These are phyloP conservation scores for Triops cancriformis DNA, from an alignment of 1,140 invertebrate genomes.

Conservation along the genomic window DNA sequence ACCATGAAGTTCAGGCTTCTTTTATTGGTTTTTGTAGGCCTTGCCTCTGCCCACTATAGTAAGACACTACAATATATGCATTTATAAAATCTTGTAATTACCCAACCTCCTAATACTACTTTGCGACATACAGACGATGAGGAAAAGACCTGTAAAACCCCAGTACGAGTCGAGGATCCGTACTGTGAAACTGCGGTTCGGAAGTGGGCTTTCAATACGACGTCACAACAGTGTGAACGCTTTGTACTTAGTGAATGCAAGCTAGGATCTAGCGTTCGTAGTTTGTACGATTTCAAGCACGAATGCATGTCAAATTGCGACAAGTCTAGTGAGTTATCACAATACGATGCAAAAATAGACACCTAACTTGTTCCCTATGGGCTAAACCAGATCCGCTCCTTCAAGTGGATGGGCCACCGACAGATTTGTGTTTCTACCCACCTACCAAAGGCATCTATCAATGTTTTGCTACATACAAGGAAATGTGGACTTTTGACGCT, in stretches of 20 bases:
- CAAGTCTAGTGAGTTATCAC: background rate
- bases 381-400: background rate
- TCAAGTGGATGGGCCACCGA: background rate
- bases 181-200: background rate
- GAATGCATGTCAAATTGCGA: background rate
- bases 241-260: background rate
- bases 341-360: too few relatives aligned
- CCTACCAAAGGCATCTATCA: background rate
- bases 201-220: background rate
- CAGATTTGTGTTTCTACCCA: constrained; percentile 9
- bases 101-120: too few relatives aligned
- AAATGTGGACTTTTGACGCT: constrained; percentile 24
- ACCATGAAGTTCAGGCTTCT: background rate
- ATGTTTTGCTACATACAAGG: constrained; percentile 26
- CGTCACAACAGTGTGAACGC: background rate
- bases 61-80: background rate
- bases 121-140: too few relatives aligned
- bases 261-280: background rate
- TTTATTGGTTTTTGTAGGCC: background rate
- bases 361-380: background rate
- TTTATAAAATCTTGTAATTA: too few relatives aligned
- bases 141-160: background rate
- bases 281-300: background rate
- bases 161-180: background rate
- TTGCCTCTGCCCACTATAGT: background rate